Evolutionary conservation across 2,797 vertebrate genomes (phyloP), one percentile per base, ranked within the genome.

Genomic region (Enteromius argenteus): DNA sequence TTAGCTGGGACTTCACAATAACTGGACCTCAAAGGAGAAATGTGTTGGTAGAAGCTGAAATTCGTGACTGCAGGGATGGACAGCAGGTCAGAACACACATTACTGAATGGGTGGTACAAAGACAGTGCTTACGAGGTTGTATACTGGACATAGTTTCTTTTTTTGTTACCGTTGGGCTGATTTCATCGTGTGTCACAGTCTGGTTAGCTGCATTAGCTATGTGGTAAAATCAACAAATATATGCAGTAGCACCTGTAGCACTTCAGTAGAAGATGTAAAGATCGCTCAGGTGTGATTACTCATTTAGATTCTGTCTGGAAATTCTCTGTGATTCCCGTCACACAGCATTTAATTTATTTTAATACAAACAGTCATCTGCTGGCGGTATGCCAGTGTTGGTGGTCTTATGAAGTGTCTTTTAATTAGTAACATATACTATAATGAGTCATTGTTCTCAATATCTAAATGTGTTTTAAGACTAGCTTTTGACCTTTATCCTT

Each of bases 1-100:
- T 89, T 94, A 91, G 88, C 53, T 15, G 32, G 32, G 9, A 15
- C 3, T 87, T 92, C 87, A 49, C 32, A 23, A 87, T 76, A 76
- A 74, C 66, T 11, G 35, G 49, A 79, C 27, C 2, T 23, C 30
- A 64, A 49, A 68, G 42, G 17, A 80, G 37, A 81, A 56, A 78
- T 0, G 56, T 77, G 64, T 30, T 79, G 46, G 14, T 17, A 58
- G 13, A 39, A 62, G 35, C n/a, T 56, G n/a, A 64, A 72, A 46
- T 46, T 15, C 21, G 21, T 23, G 39, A 37, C 39, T 49, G 49
- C 19, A 62, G 51, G n/a, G 37, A n/a, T n/a, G 30, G 14, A 46
- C 7, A 21, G 62, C 35, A 58, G 72, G 82, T 30, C 58, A 79
- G 42, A 85, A n/a, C 7, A 67, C 44, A 23, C 79, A 42, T 27